A percentile compares a stretch with the other conserved stretches of the same genome.
Evolutionary conservation across 2,797 vertebrate species (phyloP).

Genomic region (Myiotriccus ornatus): DNA sequence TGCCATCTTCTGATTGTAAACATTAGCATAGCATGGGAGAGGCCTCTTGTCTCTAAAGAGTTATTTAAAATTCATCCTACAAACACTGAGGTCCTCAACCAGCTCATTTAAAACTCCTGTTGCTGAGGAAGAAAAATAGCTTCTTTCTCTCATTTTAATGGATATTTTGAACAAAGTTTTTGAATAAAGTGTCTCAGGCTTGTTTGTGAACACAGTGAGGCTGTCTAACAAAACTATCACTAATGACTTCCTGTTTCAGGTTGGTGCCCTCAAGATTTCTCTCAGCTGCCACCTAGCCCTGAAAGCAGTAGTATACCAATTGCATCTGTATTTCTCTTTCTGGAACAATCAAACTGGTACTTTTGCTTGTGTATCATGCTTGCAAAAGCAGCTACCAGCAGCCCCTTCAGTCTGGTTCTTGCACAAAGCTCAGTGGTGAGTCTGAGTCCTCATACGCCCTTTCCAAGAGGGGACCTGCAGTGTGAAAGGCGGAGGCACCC

Average conservation of each 20-base stretch:
- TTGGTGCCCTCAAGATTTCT: neutral
- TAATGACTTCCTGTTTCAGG: neutral
- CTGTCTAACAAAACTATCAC: neutral
- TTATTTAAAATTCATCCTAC: conserved; percentile 2
- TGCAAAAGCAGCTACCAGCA: neutral
- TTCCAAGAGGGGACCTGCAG: neutral
- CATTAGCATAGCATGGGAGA: neutral
- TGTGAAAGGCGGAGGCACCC: neutral
- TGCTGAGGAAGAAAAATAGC: neutral
- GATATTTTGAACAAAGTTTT: neutral
- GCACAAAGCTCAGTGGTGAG: neutral
- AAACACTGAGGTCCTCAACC: neutral
- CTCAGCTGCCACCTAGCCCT: neutral
- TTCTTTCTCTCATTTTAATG: neutral
- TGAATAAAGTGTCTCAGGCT: neutral
- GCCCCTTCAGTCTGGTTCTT: neutral
- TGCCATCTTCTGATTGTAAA: conserved; percentile 3
- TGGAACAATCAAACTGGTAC: neutral
- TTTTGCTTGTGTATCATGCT: neutral
- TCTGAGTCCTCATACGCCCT: fast-evolving
- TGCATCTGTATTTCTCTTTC: neutral
- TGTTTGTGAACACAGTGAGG: neutral
- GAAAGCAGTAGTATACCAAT: neutral
- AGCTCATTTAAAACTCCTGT: neutral
- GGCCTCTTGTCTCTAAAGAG: neutral